Percentiles rank a stretch among this genome's conserved stretches.
Conservation (phyloP, 2,888 invertebrate genomes). For the Leptura quadrifasciata region DNA sequence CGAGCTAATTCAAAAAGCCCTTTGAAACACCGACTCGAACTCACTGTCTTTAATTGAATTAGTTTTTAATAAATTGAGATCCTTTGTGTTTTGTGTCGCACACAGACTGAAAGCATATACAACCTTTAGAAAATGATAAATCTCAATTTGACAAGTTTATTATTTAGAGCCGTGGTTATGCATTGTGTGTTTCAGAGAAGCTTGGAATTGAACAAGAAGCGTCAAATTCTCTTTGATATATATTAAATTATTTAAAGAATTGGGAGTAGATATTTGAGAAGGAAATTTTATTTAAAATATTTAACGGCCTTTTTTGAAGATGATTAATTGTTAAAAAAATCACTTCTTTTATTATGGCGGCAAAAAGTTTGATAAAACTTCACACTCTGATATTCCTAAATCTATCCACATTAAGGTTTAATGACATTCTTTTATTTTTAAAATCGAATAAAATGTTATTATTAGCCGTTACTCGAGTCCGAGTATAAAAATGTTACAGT, state of each 20-base stretch:
- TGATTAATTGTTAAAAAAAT: too few relatives aligned
- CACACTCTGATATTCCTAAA: too few relatives aligned
- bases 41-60: not conserved
- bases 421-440: too few relatives aligned
- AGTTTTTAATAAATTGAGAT: not conserved
- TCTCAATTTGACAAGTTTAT: not conserved
- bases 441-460: too few relatives aligned
- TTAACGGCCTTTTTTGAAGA: too few relatives aligned
- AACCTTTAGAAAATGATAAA: constrained; percentile 1
- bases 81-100: constrained; percentile 4
- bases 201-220: not conserved
- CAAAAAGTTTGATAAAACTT: too few relatives aligned
- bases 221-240: not conserved
- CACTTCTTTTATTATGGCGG: too few relatives aligned
- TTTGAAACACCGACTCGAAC: not conserved
- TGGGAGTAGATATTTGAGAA: too few relatives aligned
- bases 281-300: too few relatives aligned
- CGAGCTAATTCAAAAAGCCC: not conserved
- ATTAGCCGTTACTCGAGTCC: too few relatives aligned
- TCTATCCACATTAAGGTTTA: too few relatives aligned
- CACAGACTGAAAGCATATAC: not conserved
- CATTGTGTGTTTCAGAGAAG: not conserved
- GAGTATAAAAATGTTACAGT: too few relatives aligned
- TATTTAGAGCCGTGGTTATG: not conserved
- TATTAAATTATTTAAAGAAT: not conserved